Conservation (phyloP, 2,113 vertebrate species). For the Scytalopus superciliaris region DNA sequence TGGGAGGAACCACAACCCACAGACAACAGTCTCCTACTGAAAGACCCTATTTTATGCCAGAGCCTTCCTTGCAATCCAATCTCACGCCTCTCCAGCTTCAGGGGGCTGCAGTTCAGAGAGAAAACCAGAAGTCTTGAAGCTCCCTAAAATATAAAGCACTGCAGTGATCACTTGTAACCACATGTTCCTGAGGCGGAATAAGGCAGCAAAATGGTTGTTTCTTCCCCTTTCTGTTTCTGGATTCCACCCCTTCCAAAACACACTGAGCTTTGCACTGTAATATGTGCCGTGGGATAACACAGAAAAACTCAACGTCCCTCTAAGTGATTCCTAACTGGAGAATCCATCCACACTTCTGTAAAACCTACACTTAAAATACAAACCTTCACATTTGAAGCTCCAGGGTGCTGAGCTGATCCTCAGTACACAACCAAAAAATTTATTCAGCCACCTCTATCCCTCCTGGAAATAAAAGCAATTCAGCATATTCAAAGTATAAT, state of each 20-base stretch:
- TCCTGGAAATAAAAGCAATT: neutral
- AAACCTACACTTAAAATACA: neutral
- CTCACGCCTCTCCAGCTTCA: neutral
- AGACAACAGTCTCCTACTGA: neutral
- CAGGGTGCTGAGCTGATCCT: neutral
- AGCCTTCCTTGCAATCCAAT: neutral
- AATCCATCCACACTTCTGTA: neutral
- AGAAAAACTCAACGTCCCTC: neutral
- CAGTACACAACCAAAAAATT: neutral
- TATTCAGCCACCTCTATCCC: neutral
- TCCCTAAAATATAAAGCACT: neutral
- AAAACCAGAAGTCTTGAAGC: neutral
- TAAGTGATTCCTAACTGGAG: neutral
- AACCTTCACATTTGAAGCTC: neutral
- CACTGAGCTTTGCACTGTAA: neutral
- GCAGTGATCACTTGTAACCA: neutral
- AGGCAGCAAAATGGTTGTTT: neutral
- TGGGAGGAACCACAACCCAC: neutral
- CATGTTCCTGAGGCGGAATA: neutral
- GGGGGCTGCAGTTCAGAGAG: neutral
- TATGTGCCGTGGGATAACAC: neutral
- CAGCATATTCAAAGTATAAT: neutral
- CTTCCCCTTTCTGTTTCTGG: neutral
- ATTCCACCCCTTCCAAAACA: neutral
- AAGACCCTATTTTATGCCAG: neutral